These are phyloP conservation scores for Etia nguti DNA, from an alignment of 2,113 vertebrate species.

Conservation along the genomic window DNA sequence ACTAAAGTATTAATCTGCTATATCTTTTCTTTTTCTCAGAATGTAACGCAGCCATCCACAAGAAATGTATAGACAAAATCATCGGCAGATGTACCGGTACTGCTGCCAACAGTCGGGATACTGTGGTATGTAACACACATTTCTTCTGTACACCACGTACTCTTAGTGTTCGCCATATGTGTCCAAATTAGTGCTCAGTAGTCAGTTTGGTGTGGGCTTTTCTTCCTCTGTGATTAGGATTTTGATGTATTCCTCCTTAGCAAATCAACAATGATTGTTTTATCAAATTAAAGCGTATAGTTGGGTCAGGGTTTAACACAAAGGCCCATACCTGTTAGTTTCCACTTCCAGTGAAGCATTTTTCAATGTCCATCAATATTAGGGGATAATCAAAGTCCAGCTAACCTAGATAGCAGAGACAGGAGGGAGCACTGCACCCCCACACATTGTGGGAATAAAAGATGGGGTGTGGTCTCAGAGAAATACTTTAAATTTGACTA, in stretches of 20 bases:
- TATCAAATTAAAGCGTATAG: neutral
- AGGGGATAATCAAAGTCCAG: slow-evolving; percentile 5
- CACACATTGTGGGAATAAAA: neutral
- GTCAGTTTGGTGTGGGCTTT: neutral
- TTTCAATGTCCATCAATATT: neutral
- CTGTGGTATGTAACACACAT: slow-evolving; percentile 79
- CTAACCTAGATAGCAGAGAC: neutral
- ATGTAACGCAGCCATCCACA: slow-evolving; percentile 98
- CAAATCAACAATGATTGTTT: neutral
- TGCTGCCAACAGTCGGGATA: slow-evolving; percentile 95
- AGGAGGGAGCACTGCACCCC: neutral
- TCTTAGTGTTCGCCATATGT: neutral
- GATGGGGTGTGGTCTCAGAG: neutral
- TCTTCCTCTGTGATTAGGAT: neutral
- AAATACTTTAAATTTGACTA: neutral
- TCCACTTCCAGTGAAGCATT: neutral
- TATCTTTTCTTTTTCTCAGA: slow-evolving; percentile 71
- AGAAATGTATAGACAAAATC: slow-evolving; percentile 99
- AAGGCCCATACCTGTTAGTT: neutral
- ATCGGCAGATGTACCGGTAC: slow-evolving; percentile 96
- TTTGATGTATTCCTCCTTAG: neutral
- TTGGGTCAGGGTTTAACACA: neutral
- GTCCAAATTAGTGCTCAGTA: neutral
- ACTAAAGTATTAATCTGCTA: neutral
- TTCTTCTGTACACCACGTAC: neutral